Evolutionary conservation across 2,113 vertebrate species (phyloP).

Genomic region (Pholis gunnellus): DNA sequence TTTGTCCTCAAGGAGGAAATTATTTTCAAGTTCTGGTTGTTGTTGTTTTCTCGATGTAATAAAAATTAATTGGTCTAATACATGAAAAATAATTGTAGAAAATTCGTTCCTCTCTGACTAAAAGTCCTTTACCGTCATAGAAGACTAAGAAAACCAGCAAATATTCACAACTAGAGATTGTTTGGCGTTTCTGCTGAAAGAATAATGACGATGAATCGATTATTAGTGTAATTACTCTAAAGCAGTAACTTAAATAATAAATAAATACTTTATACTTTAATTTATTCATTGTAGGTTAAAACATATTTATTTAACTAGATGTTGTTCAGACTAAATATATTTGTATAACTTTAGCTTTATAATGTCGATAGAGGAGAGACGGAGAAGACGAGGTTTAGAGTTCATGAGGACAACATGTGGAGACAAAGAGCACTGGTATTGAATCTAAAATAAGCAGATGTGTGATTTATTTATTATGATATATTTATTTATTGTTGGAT

Average conservation of each 20-base stretch:
- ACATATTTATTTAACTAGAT: too few relatives aligned
- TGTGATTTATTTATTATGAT: too few relatives aligned
- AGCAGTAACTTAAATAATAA: neutral
- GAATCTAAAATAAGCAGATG: too few relatives aligned
- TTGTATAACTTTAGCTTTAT: neutral
- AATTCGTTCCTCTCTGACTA: too few relatives aligned
- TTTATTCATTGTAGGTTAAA: too few relatives aligned
- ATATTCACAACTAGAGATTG: neutral
- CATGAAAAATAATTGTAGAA: too few relatives aligned
- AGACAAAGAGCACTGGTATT: too few relatives aligned
- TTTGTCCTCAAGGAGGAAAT: too few relatives aligned
- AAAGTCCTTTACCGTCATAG: neutral
- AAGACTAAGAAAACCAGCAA: neutral
- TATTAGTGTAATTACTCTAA: neutral
- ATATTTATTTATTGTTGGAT: neutral
- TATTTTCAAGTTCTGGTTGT: neutral
- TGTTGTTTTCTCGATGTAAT: neutral
- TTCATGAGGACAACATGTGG: too few relatives aligned
- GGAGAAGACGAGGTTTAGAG: too few relatives aligned
- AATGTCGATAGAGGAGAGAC: too few relatives aligned
- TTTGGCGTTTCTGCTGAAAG: neutral
- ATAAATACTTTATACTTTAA: too few relatives aligned
- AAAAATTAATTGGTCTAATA: neutral
- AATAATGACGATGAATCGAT: neutral
- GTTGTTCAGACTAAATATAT: neutral